Conservation (phyloP, 2,888 invertebrate genomes). For the Spatulosminthurus flaviceps region DNA sequence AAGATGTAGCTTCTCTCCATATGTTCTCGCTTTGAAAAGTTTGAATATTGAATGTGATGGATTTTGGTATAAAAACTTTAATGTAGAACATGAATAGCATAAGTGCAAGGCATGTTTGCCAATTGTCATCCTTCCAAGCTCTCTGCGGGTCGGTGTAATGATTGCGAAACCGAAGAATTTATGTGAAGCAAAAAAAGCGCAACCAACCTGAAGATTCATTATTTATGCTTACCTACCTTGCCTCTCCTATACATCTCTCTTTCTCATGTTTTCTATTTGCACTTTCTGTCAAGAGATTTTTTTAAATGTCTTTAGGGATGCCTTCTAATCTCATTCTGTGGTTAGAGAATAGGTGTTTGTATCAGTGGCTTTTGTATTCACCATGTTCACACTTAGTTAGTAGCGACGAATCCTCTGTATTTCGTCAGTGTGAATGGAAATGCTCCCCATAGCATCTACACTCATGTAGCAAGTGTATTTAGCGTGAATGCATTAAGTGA, state of each 20-base stretch:
- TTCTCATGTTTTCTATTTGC: background rate
- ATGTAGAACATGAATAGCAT: background rate
- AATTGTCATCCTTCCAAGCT: constrained; percentile 11
- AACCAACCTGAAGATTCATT: background rate
- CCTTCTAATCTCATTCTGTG: background rate
- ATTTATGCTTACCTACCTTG: background rate
- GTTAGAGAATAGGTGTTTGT: background rate
- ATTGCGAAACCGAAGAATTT: constrained; percentile 1
- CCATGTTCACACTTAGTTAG: background rate
- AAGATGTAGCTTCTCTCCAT: background rate
- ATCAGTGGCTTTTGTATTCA: background rate
- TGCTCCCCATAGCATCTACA: too few relatives aligned
- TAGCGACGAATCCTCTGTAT: too few relatives aligned
- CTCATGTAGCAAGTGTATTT: too few relatives aligned
- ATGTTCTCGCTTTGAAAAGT: too few relatives aligned
- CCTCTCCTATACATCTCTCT: too few relatives aligned
- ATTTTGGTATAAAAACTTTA: background rate
- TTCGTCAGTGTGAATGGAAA: too few relatives aligned
- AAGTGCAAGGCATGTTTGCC: background rate
- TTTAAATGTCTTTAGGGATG: background rate
- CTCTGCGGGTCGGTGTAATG: background rate
- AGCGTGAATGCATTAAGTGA: too few relatives aligned
- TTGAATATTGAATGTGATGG: background rate
- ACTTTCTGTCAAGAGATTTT: constrained; percentile 3
- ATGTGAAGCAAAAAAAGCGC: background rate